A percentile compares a stretch with the other conserved stretches of the same genome.
These are phyloP conservation scores for Carlito syrichta DNA, from an alignment of 2,113 vertebrate species.

Conservation along the genomic window DNA sequence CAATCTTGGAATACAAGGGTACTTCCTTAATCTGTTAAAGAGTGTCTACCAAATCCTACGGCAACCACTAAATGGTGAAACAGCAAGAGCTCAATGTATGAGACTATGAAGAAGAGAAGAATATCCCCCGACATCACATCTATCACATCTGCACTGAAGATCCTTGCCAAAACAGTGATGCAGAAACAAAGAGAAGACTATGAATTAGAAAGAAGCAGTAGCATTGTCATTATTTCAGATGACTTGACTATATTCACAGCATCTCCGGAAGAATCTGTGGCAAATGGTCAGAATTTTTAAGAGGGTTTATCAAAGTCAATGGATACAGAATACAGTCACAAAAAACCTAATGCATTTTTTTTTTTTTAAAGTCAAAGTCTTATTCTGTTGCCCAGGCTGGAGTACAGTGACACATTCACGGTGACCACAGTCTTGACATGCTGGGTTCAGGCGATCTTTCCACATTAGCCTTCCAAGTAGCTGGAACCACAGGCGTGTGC, in stretches of 20 bases:
- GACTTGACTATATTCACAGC: background rate
- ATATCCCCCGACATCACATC: background rate
- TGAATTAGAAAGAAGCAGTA: background rate
- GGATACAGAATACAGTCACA: background rate
- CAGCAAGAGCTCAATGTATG: background rate
- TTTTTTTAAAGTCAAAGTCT: too few relatives aligned
- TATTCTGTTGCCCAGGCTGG: too few relatives aligned
- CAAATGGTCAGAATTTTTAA: background rate
- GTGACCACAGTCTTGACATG: too few relatives aligned
- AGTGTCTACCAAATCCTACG: background rate
- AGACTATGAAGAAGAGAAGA: background rate
- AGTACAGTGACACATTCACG: too few relatives aligned
- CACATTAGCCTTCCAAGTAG: too few relatives aligned
- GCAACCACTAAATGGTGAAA: background rate
- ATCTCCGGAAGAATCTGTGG: background rate
- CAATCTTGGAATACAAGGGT: background rate
- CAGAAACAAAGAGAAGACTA: background rate
- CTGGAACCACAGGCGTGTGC: too few relatives aligned
- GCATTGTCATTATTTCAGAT: background rate
- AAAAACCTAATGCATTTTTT: background rate
- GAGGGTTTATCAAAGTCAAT: background rate
- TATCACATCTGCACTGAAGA: background rate
- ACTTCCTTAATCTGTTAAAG: background rate
- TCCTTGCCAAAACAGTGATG: background rate
- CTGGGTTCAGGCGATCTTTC: too few relatives aligned